Base-by-base conservation (phyloP, 2,797 vertebrate genomes). In the Chromobotia macracanthus region DNA sequence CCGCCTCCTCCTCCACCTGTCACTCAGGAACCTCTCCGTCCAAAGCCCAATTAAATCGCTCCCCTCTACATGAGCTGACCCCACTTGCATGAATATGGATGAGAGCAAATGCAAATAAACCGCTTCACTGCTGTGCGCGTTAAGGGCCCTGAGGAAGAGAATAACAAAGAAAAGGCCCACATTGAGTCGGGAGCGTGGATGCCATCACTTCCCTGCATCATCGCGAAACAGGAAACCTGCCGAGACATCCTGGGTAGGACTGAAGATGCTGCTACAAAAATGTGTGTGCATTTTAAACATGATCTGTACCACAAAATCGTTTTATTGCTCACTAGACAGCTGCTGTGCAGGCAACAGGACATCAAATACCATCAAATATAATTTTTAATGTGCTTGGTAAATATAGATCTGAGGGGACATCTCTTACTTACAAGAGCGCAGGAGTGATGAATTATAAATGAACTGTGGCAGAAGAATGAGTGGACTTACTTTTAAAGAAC, bases 51-150 rank as follows among this genome's bases (percentile, higher is more conserved):
- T 94, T 93, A 93, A 92, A 93, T 89, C 86, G 68, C 83, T 84
- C 82, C 82, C 79, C 86, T 89, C 84, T 84, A 88, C 84, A 80
- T 87, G 87, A 91, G 92, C 86, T 92, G 93, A 93, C 92, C 92
- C 60, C 87, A 89, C 86, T 84, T 84, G 89, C 88, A 93, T 94
- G 91, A 94, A 94, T 93, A 94, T 94, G 91, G 88, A 93, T 94
- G 90, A 85, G 84, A 75, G 88, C 79, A 88, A 92, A 93, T 94
- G 91, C 92, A 93, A 93, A 93, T 92, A 91, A 69, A 83, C 70
- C 11, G 58, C 85, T 77, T 79, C 83, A 83, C 86, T 41, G 82
- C 84, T 78, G 80, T 51, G 69, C 21, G 55, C 44, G 89, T 91
- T 38, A 91, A 92, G 92, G 91, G 88, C 83, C 82, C 86, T 80